phyloP scores from a whole-genome alignment of 2,888 invertebrate species.

The Palloptera scutellata region DNA sequence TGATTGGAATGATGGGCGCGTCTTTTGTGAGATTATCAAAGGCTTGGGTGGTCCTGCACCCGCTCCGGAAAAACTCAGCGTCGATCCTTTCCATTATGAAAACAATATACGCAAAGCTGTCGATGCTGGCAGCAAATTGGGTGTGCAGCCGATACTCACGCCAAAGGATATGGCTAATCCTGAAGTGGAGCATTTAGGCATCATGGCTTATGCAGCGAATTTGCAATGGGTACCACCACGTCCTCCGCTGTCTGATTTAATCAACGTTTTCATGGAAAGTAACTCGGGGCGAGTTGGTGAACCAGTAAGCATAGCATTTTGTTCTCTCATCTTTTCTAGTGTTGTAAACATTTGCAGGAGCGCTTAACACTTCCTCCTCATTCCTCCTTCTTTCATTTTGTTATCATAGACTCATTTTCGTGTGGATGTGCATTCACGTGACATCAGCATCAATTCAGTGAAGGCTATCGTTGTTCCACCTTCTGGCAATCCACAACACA shows the following conservation, averaged over 20 bases:
- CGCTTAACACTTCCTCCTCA: slow-evolving; percentile 36
- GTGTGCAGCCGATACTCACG: slow-evolving; percentile 87
- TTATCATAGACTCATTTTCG: slow-evolving; percentile 76
- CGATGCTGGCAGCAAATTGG: slow-evolving; percentile 74
- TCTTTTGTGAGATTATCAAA: slow-evolving; percentile 85
- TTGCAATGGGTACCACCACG: slow-evolving; percentile 89
- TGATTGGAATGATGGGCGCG: slow-evolving; percentile 96
- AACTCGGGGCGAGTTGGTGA: slow-evolving; percentile 88
- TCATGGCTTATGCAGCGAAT: slow-evolving; percentile 96
- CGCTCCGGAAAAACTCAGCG: slow-evolving; percentile 79
- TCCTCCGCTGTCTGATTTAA: slow-evolving; percentile 82
- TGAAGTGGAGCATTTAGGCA: slow-evolving; percentile 94
- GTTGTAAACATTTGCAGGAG: not conserved
- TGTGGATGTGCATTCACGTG: slow-evolving; percentile 75
- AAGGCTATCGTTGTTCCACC: slow-evolving; percentile 82
- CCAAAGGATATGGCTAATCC: slow-evolving; percentile 95
- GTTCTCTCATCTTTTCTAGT: no score
- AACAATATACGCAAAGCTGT: slow-evolving; percentile 81
- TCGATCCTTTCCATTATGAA: slow-evolving; percentile 82
- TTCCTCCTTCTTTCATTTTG: not conserved
- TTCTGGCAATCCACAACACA: slow-evolving; percentile 71
- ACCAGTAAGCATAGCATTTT: slow-evolving; percentile 69
- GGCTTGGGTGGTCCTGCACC: slow-evolving; percentile 89
- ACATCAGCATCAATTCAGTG: slow-evolving; percentile 76
- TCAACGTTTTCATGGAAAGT: slow-evolving; percentile 80